Conservation (phyloP, 2,888 invertebrate genomes). For the Aporophyla lueneburgensis region DNA sequence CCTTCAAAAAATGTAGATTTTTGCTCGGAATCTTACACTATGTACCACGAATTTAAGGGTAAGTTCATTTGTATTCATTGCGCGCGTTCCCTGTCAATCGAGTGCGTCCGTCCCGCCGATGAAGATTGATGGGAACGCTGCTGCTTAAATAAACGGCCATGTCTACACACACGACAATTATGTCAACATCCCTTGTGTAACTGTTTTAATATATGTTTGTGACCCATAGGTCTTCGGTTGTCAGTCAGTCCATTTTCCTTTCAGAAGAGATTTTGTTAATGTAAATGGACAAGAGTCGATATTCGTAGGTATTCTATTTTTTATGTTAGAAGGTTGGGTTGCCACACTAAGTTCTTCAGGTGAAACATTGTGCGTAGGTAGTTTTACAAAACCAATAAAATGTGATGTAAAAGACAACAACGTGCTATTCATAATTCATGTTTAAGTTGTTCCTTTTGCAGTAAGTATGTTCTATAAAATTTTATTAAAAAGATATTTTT, state of each 20-base stretch:
- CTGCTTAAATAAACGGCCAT: slow-evolving; percentile 74
- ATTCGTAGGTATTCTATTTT: too few species aligned
- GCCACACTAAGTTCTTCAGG: too few species aligned
- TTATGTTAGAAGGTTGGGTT: too few species aligned
- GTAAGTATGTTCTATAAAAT: too few species aligned
- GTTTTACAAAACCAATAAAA: too few species aligned
- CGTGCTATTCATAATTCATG: neutral
- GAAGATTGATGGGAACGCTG: slow-evolving; percentile 77
- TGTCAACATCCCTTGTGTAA: slow-evolving; percentile 56
- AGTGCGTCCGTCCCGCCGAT: slow-evolving; percentile 73
- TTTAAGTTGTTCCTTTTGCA: neutral
- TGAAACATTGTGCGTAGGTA: neutral
- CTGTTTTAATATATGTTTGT: slow-evolving; percentile 53
- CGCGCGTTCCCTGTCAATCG: slow-evolving; percentile 76
- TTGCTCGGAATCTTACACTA: slow-evolving; percentile 34
- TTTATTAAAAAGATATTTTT: neutral
- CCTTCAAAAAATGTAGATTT: neutral
- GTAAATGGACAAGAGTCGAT: neutral
- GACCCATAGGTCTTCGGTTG: slow-evolving; percentile 12
- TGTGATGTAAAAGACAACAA: neutral
- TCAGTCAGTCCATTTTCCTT: slow-evolving; percentile 6
- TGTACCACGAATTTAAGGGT: slow-evolving; percentile 69
- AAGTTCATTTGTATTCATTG: slow-evolving; percentile 80
- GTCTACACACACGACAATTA: slow-evolving; percentile 70
- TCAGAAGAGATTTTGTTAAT: slow-evolving; percentile 3